Conservation (phyloP, 2,797 vertebrate species). For the Bucorvus abyssinicus region DNA sequence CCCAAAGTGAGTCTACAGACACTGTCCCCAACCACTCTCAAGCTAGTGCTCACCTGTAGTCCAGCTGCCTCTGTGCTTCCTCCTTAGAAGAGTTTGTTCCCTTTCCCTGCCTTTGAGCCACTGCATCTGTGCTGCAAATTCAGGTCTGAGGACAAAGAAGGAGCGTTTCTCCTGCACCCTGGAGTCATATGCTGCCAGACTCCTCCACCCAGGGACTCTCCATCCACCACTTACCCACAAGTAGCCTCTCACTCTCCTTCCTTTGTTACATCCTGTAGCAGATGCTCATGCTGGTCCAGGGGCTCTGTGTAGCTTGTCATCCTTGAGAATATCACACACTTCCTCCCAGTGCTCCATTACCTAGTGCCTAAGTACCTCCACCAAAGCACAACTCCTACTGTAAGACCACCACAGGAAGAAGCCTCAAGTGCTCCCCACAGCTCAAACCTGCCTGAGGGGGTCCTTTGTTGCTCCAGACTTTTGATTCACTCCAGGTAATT, state of each 20-base stretch:
- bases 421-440: not conserved
- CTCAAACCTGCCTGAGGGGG: not conserved
- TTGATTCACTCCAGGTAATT: not conserved
- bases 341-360: not conserved
- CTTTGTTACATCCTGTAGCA: not conserved
- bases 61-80: not conserved
- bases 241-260: not conserved
- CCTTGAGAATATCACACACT: not conserved
- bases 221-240: not conserved
- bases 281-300: not conserved
- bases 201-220: not conserved
- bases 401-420: not conserved
- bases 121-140: not conserved
- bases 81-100: not conserved
- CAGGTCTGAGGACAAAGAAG: not conserved
- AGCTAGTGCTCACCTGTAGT: not conserved
- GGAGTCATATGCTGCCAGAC: not conserved
- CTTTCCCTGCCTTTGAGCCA: not conserved
- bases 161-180: not conserved
- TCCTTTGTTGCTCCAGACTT: not conserved
- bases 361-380: not conserved
- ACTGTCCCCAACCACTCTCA: not conserved
- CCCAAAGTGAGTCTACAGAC: accelerated
- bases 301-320: not conserved
- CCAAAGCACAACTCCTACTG: not conserved